These are phyloP conservation scores for Zapornia atra DNA, from an alignment of 2,113 vertebrate species.

Conservation along the genomic window DNA sequence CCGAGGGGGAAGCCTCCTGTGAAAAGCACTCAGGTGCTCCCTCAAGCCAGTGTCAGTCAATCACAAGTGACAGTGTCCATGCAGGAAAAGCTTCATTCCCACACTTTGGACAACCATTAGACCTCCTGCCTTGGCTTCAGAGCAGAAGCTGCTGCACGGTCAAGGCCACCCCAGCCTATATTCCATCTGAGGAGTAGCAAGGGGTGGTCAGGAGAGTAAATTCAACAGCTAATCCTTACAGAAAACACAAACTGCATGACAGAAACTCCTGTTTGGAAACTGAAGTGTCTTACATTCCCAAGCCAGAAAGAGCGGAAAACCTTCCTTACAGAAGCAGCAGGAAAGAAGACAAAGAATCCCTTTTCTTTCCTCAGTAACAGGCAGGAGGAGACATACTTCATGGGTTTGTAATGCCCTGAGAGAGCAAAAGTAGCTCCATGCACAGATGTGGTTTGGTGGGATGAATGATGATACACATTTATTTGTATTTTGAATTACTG, in stretches of 20 bases:
- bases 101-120: background rate
- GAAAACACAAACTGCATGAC: background rate
- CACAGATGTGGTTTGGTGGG: constrained; percentile 18
- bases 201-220: background rate
- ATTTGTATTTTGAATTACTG: background rate
- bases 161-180: background rate
- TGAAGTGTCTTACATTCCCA: background rate
- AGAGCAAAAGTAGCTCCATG: background rate
- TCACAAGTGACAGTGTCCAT: fast-evolving
- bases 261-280: background rate
- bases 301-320: background rate
- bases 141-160: background rate
- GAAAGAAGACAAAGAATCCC: background rate
- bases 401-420: background rate
- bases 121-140: background rate
- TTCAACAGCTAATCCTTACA: background rate
- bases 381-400: background rate
- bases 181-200: background rate
- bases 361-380: background rate
- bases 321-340: background rate
- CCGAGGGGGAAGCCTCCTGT: background rate
- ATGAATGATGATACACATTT: background rate
- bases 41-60: background rate
- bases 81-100: background rate
- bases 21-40: background rate